Base-by-base conservation (phyloP, 2,113 vertebrate species). In the Agelaius tricolor region DNA sequence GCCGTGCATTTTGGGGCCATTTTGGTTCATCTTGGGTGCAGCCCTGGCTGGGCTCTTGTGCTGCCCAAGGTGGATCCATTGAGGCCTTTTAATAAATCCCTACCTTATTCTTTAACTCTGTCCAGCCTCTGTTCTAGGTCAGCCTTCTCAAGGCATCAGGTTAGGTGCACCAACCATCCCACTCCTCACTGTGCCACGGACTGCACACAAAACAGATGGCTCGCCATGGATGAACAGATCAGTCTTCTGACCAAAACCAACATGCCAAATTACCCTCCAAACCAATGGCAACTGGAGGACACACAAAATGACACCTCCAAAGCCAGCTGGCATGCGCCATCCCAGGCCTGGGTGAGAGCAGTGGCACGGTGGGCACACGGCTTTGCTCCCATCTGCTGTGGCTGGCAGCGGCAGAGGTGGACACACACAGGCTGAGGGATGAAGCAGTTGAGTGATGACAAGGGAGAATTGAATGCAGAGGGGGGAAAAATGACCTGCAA, bases 191-290 rank as follows among this genome's bases (percentile, higher is more conserved):
- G 30, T 21, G 2, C 81, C 82, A 44, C 0, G 3, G 65, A 27
- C 74, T 4, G 31, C 47, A 1, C 72, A 68, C 21, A 1, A 26
- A 92, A 79, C 95, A 93, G 92, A 93, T 75, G 92, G 95, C 94
- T 94, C 27, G 2, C 72, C 79, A 82, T 76, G 80, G 88, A 92
- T 55, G 61, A 68, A 84, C 94, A 77, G 78, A 90, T 59, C 65
- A 49, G 85, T 87, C 46, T 57, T 47, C 94, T 75, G 75, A 96
- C 96, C 97, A 94, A 96, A 96, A 87, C 46, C 93, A 79, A 83
- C 66, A 11, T 2, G 73, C 69, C 95, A 96, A 92, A 80, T 89
- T 76, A 88, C 52, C 87, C 88, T 96, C 86, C 90, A 90, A 94
- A 65, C 66, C 92, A 94, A 95, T 52, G 84, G 93, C 93, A 95